Evolutionary conservation across 1,140 invertebrate species (phyloP).

Genomic region (Calycopis cecrops): DNA sequence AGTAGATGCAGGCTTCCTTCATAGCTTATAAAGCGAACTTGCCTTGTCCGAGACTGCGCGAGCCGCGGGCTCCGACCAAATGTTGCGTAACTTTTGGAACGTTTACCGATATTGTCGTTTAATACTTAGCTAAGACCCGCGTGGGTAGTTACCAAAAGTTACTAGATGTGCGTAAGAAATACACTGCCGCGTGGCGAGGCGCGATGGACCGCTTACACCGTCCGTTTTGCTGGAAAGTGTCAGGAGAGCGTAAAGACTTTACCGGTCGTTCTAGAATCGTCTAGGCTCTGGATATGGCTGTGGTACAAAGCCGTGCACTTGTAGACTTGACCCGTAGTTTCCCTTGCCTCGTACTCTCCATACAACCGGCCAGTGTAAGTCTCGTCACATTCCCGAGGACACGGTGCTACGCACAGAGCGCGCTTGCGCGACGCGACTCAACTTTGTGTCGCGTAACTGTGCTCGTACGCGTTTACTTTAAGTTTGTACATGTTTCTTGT

Average conservation of each 20-base stretch:
- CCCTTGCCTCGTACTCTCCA: no score
- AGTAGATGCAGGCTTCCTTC: slow-evolving; percentile 44
- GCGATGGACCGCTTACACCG: no score
- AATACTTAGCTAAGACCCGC: not conserved
- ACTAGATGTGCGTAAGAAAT: slow-evolving; percentile 5
- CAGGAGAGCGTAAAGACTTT: no score
- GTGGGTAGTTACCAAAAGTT: slow-evolving; percentile 2
- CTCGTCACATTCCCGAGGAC: not conserved
- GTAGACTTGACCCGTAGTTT: no score
- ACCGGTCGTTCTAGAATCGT: no score
- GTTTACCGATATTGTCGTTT: not conserved
- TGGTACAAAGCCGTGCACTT: no score
- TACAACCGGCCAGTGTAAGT: no score
- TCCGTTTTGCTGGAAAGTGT: no score
- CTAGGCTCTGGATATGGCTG: no score
- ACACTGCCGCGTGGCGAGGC: not conserved
- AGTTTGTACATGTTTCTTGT: no score
- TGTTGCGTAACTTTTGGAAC: slow-evolving; percentile 11
- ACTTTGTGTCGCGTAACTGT: not conserved
- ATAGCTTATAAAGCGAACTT: slow-evolving; percentile 32
- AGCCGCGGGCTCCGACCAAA: slow-evolving; percentile 5
- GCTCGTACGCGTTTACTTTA: not conserved
- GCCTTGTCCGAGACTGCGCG: slow-evolving; percentile 51
- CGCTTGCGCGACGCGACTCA: slow-evolving; percentile 2
- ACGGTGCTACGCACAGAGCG: not conserved